These are phyloP conservation scores for Aleiodes testaceus DNA, from an alignment of 2,888 invertebrate genomes.

Conservation along the genomic window DNA sequence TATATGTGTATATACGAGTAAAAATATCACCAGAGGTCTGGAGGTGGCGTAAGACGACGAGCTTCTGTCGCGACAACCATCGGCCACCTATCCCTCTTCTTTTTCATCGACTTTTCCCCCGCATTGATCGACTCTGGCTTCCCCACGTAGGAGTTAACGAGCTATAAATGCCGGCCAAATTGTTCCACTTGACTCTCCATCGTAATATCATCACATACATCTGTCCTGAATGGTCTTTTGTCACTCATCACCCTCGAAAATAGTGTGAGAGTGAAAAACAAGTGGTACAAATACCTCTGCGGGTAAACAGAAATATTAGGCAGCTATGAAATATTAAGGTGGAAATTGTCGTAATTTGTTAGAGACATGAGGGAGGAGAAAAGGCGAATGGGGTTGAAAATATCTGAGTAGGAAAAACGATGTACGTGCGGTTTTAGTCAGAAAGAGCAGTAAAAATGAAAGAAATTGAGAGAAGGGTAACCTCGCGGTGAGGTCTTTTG, in stretches of 20 bases:
- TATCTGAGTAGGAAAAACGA: slow-evolving; percentile 26
- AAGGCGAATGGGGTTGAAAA: slow-evolving; percentile 12
- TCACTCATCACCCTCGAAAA: background rate
- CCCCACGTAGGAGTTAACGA: background rate
- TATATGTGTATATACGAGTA: slow-evolving; percentile 15
- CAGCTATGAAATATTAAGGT: background rate
- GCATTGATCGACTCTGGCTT: too few species aligned
- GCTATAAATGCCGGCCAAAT: slow-evolving; percentile 5
- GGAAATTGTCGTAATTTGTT: slow-evolving; percentile 21
- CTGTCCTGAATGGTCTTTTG: slow-evolving; percentile 2
- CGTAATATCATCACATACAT: background rate
- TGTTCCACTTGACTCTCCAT: slow-evolving; percentile 3
- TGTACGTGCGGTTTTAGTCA: slow-evolving; percentile 40
- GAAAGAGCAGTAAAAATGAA: background rate
- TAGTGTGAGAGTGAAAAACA: background rate
- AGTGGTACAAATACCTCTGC: background rate
- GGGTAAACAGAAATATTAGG: slow-evolving; percentile 18
- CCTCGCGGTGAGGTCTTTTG: slow-evolving; percentile 54
- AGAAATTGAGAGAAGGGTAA: slow-evolving; percentile 8
- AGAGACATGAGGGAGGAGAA: background rate
- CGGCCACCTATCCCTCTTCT: slow-evolving; percentile 23
- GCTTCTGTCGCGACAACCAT: slow-evolving; percentile 22
- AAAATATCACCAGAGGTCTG: slow-evolving; percentile 41
- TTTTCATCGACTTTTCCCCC: slow-evolving; percentile 31
- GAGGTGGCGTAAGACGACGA: slow-evolving; percentile 31